Evolutionary conservation across 37 sponge, comb jelly and placozoan species (phyloP).

Genomic region (Amphimedon queenslandica): DNA sequence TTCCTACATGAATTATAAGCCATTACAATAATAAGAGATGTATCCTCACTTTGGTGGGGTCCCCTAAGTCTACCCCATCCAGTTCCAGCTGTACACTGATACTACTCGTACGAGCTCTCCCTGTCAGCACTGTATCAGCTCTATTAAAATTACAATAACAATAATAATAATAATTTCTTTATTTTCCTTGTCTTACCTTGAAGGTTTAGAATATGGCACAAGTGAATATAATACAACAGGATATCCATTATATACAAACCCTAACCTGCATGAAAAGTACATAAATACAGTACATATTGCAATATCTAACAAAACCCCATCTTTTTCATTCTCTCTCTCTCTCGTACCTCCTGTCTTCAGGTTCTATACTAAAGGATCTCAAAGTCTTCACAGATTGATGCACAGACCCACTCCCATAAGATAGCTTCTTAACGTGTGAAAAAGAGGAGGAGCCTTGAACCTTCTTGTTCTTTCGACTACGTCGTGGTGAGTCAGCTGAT

Average conservation of each 20-base stretch:
- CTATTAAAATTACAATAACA: not conserved
- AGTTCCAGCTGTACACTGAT: slow-evolving; percentile 38
- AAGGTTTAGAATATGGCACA: not conserved
- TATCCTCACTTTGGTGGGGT: slow-evolving; percentile 2
- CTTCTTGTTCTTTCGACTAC: not conserved
- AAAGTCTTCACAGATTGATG: not conserved
- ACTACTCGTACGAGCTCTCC: slow-evolving; percentile 23
- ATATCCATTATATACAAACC: not conserved
- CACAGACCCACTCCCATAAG: not conserved
- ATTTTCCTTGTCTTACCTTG: not conserved
- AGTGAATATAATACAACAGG: not conserved
- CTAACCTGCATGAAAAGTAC: not conserved
- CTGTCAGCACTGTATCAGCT: not conserved
- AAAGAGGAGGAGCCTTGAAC: not conserved
- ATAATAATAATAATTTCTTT: not conserved
- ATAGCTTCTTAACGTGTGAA: not conserved
- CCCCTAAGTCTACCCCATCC: slow-evolving; percentile 20
- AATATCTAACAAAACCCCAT: not conserved
- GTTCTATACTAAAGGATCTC: not conserved
- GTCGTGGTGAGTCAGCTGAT: not conserved
- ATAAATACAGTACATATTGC: slow-evolving; percentile 1
- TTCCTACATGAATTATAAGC: slow-evolving; percentile 37
- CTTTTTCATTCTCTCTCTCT: not conserved
- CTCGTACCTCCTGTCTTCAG: not conserved
- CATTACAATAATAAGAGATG: slow-evolving; percentile 7